Evolutionary conservation across 2,888 invertebrate genomes (phyloP), one percentile per base, ranked within the genome.

Genomic region (Mechanitis mazaeus): DNA sequence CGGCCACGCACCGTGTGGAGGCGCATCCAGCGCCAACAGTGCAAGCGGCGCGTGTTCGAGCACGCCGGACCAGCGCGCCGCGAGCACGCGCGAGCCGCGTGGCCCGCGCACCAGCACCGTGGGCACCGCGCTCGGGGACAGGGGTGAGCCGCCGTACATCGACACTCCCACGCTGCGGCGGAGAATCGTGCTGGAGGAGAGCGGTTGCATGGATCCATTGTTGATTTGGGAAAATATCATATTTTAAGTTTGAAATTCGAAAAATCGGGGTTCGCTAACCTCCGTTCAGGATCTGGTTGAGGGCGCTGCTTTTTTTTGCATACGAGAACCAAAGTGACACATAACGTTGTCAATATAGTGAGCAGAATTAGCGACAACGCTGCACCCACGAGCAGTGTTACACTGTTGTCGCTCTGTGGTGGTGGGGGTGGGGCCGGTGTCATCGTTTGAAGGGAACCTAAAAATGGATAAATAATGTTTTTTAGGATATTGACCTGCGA

Each of bases 31-130:
- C 6, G 90, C 87, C 3, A 90, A 72, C 2, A 90, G 87, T 70
- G 90, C 81, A n/a, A 90, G 69, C 0, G 88, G 89, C 5, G 88
- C 72, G 57, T 89, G 90, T 54, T 90, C 89, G 2, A 90, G 71
- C 0, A 90, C 85, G 20, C 89, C 90, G 0, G 90, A 90, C 89
- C 90, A 90, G n/a, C 90, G 74, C 0, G 90, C 90, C 58, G 90
- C 87, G 33, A 90, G 65, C 3, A 90, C 85, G 20, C 90, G 72
- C 4, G 90, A 90, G 0, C 87, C 87, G 28, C 90, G 71, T 47
- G 87, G 88, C 0, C 88, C 89, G 57, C 89, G 75, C 3, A 90
- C 83, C 4, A 89, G 86, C 0, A 89, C 90, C 0, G 90, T 88
- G 0, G 90, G 89, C 42, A 88, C 79, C 38, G 82, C 74, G 38